Conservation (phyloP, 2,113 vertebrate species). For the Poicephalus meyeri region DNA sequence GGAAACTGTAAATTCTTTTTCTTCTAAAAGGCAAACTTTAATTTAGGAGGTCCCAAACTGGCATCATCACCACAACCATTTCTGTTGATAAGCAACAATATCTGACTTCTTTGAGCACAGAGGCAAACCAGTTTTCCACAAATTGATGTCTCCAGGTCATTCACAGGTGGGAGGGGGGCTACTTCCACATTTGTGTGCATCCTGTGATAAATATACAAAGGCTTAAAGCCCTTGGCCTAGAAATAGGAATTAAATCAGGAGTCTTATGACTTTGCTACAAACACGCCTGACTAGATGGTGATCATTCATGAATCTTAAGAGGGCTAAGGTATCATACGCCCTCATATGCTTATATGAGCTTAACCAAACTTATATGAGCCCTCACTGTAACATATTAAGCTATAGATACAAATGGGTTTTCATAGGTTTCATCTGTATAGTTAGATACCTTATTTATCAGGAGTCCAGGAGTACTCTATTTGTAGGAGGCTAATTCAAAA, state of each 20-base stretch:
- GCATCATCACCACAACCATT: neutral
- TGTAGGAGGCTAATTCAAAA: neutral
- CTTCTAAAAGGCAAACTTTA: neutral
- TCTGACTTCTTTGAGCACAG: neutral
- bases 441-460: neutral
- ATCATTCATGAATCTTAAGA: neutral
- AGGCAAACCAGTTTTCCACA: neutral
- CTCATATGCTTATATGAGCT: neutral
- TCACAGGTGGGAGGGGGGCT: neutral
- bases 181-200: neutral
- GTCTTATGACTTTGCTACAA: neutral
- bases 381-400: neutral
- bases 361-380: neutral
- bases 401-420: neutral
- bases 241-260: neutral
- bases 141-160: neutral
- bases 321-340: neutral
- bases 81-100: neutral
- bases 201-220: neutral
- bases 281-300: neutral
- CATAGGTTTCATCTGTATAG: neutral
- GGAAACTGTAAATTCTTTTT: neutral
- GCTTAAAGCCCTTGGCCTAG: neutral
- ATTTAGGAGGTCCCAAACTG: neutral
- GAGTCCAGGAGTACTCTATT: neutral